Evolutionary conservation across 2,113 vertebrate species (phyloP).

Genomic region (Pollachius pollachius): DNA sequence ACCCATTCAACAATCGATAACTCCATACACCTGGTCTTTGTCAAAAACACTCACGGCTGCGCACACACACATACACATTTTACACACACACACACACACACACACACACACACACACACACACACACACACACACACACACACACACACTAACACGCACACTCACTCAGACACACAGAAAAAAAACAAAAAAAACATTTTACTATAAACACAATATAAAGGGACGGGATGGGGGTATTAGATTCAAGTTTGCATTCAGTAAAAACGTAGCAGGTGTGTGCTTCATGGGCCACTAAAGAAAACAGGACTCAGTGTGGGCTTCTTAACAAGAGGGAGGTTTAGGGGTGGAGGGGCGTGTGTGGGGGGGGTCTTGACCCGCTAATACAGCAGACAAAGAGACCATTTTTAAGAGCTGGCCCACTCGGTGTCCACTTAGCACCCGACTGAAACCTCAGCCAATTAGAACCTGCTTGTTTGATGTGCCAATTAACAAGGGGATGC

Average conservation of each 20-base stretch:
- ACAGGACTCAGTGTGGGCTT: conserved; percentile 53
- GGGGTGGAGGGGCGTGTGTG: background rate
- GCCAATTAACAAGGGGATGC: conserved; percentile 64
- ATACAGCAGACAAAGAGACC: conserved; percentile 69
- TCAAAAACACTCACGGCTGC: conserved; percentile 5
- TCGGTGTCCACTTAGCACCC: conserved; percentile 62
- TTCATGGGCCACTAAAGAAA: conserved; percentile 60
- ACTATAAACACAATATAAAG: conserved; percentile 53
- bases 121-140: conserved; percentile 28
- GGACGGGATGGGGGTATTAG: conserved; percentile 60
- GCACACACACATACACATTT: background rate
- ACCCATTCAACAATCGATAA: background rate
- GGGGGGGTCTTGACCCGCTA: conserved; percentile 64
- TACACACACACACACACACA: conserved; percentile 16
- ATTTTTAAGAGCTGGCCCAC: conserved; percentile 63
- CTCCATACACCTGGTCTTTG: background rate
- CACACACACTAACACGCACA: background rate
- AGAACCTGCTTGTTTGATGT: conserved; percentile 74
- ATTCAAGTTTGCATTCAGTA: conserved; percentile 66
- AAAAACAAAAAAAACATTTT: conserved; percentile 56
- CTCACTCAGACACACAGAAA: conserved; percentile 24
- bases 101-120: conserved; percentile 21
- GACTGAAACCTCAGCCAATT: conserved; percentile 67
- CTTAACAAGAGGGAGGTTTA: conserved; percentile 46
- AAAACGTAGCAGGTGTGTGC: conserved; percentile 76